Evolutionary conservation across 2,113 vertebrate species (phyloP), one percentile per base, ranked within the genome.

Genomic region (Sporophila hypoxantha): DNA sequence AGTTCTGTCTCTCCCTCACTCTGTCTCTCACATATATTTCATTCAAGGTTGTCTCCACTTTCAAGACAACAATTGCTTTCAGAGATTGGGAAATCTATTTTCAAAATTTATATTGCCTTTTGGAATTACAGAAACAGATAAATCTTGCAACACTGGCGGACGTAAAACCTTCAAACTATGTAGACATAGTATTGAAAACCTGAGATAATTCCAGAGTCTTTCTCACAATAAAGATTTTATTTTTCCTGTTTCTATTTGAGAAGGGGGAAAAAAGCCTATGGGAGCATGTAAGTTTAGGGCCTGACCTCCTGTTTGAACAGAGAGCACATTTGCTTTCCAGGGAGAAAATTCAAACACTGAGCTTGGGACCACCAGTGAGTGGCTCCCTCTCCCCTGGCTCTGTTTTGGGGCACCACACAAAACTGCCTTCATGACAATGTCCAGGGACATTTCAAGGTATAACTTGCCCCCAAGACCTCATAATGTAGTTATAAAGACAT

Each of bases 1-100:
- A 91, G 49, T 84, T 71, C 17, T 3, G 7, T n/a, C 30, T 62
- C 71, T 65, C 19, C 23, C 25, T 79, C 9, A 0, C 41, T 82
- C 73, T 39, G 49, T 32, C 27, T 12, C 56, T 90, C 52, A 18
- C 83, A 71, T 76, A 64, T 84, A 93, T 94, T 92, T 95, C 88
- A 92, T 84, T 86, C 87, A 79, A 91, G 75, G 56, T 66, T 82
- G 67, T 84, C 90, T 93, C 81, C 1, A 4, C 60, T 94, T 91
- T 85, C 52, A 89, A 86, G 83, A 82, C 29, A 80, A 79, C 81
- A 89, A 87, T 76, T 93, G 81, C 65, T 92, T 93, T 94, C 41
- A 93, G 93, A 88, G 77, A 62, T 2, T 93, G 62, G 68, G 53
- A 95, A 95, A 94, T 94, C 88, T 93, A 88, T 92, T 95, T 87